Percentiles rank a stretch among this genome's conserved stretches.
These are phyloP conservation scores for Poicephalus meyeri DNA, from an alignment of 2,113 vertebrate species.

Conservation along the genomic window DNA sequence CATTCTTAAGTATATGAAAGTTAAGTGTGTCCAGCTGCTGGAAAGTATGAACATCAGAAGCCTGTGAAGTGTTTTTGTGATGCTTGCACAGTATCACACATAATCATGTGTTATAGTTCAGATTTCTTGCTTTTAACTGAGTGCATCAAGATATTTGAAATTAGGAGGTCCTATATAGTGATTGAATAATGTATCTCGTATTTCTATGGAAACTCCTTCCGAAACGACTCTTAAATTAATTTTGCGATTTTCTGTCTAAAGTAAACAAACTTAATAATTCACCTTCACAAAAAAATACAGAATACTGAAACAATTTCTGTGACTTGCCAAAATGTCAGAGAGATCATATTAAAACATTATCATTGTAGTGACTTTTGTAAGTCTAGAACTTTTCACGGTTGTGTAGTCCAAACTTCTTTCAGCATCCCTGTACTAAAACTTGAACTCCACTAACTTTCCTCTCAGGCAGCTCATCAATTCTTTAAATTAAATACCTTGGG, in stretches of 20 bases:
- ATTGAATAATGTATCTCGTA: background rate
- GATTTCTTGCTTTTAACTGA: background rate
- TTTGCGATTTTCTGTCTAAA: background rate
- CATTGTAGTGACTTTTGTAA: background rate
- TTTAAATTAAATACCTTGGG: background rate
- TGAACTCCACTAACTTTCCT: background rate
- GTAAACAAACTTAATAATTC: background rate
- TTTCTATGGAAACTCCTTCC: background rate
- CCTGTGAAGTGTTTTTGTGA: background rate
- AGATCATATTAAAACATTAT: background rate
- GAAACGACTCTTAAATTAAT: background rate
- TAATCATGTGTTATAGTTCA: background rate
- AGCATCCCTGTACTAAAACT: background rate
- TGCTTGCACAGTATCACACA: background rate
- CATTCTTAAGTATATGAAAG: conserved; percentile 15
- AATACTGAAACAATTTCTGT: background rate
- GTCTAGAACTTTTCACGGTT: background rate
- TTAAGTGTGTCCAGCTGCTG: conserved; percentile 18
- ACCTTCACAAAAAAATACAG: background rate
- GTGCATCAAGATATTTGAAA: background rate
- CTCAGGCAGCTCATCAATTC: background rate
- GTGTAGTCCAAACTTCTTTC: background rate
- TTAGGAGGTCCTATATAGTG: background rate
- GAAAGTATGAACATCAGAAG: background rate
- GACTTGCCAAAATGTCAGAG: background rate